phyloP scores from a whole-genome alignment of 2,888 invertebrate species.

The Scaptomyza polygonia region DNA sequence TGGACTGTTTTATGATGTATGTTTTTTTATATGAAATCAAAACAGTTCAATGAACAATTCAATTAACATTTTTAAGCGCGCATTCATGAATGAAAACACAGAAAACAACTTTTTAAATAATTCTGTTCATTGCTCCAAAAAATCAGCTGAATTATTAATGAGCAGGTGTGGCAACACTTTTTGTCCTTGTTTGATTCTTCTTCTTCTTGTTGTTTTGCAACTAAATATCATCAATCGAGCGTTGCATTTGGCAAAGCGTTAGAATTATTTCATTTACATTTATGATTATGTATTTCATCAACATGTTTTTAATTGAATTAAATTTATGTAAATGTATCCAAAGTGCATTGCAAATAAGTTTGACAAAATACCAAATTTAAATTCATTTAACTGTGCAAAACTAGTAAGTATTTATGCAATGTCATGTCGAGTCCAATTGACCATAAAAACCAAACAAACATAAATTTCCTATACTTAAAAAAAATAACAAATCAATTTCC shows the following conservation, averaged over 20 bases:
- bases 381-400: background rate
- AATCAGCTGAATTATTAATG: background rate
- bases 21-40: no score
- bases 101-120: no score
- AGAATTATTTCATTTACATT: constrained; percentile 1
- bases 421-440: background rate
- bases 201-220: background rate
- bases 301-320: background rate
- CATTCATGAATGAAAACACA: no score
- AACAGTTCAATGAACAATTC: no score
- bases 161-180: background rate
- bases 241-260: background rate
- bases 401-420: background rate
- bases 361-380: background rate
- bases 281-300: background rate
- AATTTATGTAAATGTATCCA: background rate
- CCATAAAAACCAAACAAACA: background rate
- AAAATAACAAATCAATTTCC: background rate
- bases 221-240: background rate
- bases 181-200: background rate
- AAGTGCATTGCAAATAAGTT: background rate
- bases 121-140: background rate
- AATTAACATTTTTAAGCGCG: no score
- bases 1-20: no score
- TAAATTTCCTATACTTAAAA: background rate